A percentile compares a stretch with the other conserved stretches of the same genome.
These are phyloP conservation scores for Mythimna impura DNA, from an alignment of 2,888 invertebrate genomes.

Conservation along the genomic window DNA sequence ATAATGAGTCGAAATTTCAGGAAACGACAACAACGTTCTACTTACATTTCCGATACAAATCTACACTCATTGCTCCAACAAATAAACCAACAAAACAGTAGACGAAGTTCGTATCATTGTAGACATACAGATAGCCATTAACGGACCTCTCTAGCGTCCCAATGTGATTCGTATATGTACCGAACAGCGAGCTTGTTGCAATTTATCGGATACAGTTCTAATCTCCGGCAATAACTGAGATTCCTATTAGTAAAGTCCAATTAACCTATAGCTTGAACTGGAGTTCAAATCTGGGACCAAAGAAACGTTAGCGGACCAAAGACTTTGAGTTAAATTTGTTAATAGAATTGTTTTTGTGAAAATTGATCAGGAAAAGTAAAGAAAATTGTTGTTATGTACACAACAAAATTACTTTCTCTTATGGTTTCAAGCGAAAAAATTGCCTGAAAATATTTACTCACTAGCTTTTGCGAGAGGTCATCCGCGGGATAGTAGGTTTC, in stretches of 20 bases:
- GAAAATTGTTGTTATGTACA: no score
- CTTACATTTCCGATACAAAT: slow-evolving; percentile 34
- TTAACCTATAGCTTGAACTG: slow-evolving; percentile 59
- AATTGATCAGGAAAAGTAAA: no score
- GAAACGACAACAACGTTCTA: background rate
- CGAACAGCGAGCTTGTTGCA: slow-evolving; percentile 53
- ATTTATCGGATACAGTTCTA: slow-evolving; percentile 55
- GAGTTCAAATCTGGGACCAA: slow-evolving; percentile 42
- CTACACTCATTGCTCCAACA: slow-evolving; percentile 23
- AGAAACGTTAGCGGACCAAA: slow-evolving; percentile 27
- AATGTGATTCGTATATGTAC: slow-evolving; percentile 40
- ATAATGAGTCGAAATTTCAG: background rate
- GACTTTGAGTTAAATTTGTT: slow-evolving; percentile 17
- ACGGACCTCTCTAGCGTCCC: slow-evolving; percentile 35
- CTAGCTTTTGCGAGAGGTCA: no score
- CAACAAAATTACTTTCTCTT: background rate
- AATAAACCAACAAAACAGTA: slow-evolving; percentile 30
- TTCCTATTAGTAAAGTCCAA: slow-evolving; percentile 61
- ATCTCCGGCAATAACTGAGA: slow-evolving; percentile 59
- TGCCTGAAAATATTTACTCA: background rate
- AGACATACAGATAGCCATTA: slow-evolving; percentile 41
- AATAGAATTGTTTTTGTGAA: background rate
- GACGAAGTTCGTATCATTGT: slow-evolving; percentile 43
- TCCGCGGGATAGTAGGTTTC: no score
- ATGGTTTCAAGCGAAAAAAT: background rate